Percentiles rank a stretch among this genome's conserved stretches.
These are phyloP conservation scores for Saguinus imperator DNA, from an alignment of 2,113 vertebrate species.

Conservation along the genomic window DNA sequence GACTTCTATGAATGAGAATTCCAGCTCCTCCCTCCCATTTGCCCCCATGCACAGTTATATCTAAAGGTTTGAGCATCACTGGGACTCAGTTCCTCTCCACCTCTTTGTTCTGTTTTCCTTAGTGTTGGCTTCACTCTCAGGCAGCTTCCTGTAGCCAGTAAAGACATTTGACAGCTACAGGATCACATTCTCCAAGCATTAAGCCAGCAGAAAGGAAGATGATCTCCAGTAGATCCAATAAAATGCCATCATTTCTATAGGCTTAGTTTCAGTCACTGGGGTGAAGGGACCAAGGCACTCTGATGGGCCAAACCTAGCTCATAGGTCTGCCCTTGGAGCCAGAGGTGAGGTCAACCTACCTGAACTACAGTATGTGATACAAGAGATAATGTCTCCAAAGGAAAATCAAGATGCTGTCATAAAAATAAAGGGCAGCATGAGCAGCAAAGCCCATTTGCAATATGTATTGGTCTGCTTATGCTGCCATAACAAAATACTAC, in stretches of 20 bases:
- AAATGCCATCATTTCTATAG: neutral
- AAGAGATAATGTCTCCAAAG: neutral
- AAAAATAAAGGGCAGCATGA: neutral
- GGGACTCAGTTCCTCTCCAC: neutral
- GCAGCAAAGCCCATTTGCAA: neutral
- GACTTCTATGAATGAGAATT: neutral
- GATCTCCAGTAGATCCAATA: neutral
- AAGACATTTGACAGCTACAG: neutral
- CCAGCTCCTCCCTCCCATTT: neutral
- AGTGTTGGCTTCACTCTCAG: neutral
- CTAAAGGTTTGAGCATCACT: neutral
- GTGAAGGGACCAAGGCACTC: neutral
- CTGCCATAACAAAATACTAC: neutral
- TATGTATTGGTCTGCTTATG: neutral
- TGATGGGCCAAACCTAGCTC: neutral
- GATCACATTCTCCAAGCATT: neutral
- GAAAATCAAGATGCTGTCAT: neutral
- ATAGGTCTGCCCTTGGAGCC: neutral
- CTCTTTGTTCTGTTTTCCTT: neutral
- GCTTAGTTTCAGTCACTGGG: neutral
- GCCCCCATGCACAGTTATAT: neutral
- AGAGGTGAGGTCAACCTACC: neutral
- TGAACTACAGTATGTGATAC: neutral
- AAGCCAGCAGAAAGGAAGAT: neutral
- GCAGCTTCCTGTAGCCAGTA: neutral